A percentile compares a stretch with the other conserved stretches of the same genome.
These are phyloP conservation scores for Nemoura dubitans DNA, from an alignment of 2,888 invertebrate genomes.

Conservation along the genomic window DNA sequence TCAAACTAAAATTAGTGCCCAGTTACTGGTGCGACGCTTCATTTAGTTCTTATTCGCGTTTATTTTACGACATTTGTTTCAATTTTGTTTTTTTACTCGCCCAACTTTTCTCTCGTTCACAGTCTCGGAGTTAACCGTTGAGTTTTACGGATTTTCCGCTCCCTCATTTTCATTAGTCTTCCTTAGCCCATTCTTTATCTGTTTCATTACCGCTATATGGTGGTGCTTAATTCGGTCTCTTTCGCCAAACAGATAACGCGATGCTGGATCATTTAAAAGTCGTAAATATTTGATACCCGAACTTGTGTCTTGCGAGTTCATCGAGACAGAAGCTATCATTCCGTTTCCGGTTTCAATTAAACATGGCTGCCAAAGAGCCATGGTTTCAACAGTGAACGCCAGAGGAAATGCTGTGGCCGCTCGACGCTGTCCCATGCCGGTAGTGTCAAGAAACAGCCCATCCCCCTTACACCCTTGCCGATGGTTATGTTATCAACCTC, in stretches of 20 bases:
- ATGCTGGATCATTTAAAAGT: slow-evolving; percentile 3
- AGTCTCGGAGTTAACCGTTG: background rate
- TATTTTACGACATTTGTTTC: background rate
- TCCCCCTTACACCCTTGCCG: no score
- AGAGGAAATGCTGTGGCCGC: background rate
- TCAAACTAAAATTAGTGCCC: background rate
- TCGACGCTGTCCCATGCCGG: background rate
- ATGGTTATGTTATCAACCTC: background rate
- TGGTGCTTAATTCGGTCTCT: background rate
- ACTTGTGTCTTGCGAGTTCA: background rate
- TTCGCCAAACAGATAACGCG: background rate
- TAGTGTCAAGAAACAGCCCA: background rate
- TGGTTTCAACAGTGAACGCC: background rate
- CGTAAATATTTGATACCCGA: slow-evolving; percentile 7
- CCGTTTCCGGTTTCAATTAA: slow-evolving; percentile 12
- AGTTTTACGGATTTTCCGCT: background rate
- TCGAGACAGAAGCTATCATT: background rate
- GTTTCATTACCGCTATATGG: background rate
- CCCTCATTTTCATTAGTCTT: background rate
- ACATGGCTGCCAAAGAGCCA: background rate
- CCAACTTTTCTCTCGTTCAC: background rate
- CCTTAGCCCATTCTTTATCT: background rate
- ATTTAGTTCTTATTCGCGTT: background rate
- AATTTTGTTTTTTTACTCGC: background rate
- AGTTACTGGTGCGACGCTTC: background rate